Evolutionary conservation across 2,888 invertebrate genomes (phyloP).

Genomic region (Archaeoteleia sp.): DNA sequence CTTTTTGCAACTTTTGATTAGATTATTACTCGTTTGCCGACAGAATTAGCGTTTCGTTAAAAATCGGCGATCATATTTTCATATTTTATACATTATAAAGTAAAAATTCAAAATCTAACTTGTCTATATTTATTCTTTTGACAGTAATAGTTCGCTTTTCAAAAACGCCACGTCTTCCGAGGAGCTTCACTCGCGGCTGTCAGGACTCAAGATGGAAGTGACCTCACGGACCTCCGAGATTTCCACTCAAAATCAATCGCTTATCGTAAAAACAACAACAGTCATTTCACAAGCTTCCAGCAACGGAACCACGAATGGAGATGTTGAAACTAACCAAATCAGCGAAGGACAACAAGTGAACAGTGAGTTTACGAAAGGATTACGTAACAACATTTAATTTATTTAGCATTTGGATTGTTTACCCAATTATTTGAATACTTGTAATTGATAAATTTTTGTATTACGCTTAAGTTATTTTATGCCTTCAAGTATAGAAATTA

Average conservation of each 20-base stretch:
- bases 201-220: conserved; percentile 73
- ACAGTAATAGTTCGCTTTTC: conserved; percentile 74
- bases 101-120: too few species aligned
- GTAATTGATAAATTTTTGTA: too few species aligned
- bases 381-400: too few species aligned
- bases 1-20: too few species aligned
- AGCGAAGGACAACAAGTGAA: conserved; percentile 71
- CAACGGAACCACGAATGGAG: conserved; percentile 71
- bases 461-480: too few species aligned
- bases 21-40: too few species aligned
- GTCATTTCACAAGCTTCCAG: conserved; percentile 69
- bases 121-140: conserved; percentile 48
- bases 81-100: too few species aligned
- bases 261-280: conserved; percentile 71
- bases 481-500: too few species aligned
- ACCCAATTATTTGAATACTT: too few species aligned
- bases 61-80: neutral
- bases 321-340: conserved; percentile 68
- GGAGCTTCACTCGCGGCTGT: conserved; percentile 70
- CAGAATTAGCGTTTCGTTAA: too few species aligned
- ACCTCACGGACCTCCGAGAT: conserved; percentile 72
- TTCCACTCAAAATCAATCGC: conserved; percentile 71
- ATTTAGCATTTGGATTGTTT: too few species aligned
- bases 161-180: conserved; percentile 73
- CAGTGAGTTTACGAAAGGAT: conserved; percentile 64